Evolutionary conservation across 2,113 vertebrate genomes (phyloP).

Genomic region (Parotia lawesii): DNA sequence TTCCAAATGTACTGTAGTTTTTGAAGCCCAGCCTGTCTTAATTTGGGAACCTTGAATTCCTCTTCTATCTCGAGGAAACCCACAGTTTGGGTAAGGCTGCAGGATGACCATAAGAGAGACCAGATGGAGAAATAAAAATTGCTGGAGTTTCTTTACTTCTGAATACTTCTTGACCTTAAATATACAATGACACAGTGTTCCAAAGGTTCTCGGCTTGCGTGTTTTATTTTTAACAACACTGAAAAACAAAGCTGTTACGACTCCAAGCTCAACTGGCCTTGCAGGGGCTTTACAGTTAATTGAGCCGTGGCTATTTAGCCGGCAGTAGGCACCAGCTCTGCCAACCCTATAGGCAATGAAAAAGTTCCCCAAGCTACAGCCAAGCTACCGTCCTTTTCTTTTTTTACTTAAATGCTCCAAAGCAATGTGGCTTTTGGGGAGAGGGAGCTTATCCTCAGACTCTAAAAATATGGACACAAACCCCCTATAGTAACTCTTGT

Average conservation of each 20-base stretch:
- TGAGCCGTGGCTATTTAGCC: constrained; percentile 19
- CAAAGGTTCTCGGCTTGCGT: not conserved
- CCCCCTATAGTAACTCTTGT: not conserved
- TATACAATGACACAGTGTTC: not conserved
- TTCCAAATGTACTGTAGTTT: not conserved
- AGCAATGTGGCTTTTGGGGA: not conserved
- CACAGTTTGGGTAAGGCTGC: not conserved
- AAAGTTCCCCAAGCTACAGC: not conserved
- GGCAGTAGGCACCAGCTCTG: not conserved
- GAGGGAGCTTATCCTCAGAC: not conserved
- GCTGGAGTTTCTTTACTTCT: not conserved
- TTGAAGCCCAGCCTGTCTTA: not conserved
- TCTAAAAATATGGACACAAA: not conserved
- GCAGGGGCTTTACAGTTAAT: constrained; percentile 1
- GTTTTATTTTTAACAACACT: constrained; percentile 34
- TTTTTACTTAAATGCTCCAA: not conserved
- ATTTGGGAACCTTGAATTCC: not conserved
- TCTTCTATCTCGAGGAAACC: not conserved
- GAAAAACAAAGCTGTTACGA: not conserved
- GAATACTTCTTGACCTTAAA: constrained; percentile 23
- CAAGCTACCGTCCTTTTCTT: not conserved
- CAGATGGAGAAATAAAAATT: not conserved
- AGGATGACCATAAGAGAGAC: not conserved
- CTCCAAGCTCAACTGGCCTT: not conserved
- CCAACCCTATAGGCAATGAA: not conserved